Base-by-base conservation (phyloP, 2,888 invertebrate species). In the Hydraecia micacea region DNA sequence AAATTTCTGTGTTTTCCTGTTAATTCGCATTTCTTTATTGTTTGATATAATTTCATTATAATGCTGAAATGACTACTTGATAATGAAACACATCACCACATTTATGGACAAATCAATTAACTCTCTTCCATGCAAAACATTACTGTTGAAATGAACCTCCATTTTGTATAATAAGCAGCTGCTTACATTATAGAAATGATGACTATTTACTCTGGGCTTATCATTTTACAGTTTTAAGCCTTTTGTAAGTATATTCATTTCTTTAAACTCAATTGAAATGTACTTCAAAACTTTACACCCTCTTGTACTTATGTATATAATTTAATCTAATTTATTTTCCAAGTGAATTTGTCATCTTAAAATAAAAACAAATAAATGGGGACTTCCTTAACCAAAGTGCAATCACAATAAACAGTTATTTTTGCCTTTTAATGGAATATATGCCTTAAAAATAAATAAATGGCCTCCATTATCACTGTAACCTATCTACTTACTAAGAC, bases 111-210 rank as follows among this genome's bases (percentile, higher is more conserved):
- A 21, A 49, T 58, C 4, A 4, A 36, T 4, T 32, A 52, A 32
- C 28, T 58, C 11, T 55, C 28, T 39, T 52, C 18, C 25, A 46
- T 62, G 15, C 28, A 58, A 68, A 52, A 52, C 18, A 63, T 65
- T 63, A 36, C 1, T 68, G 11, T 42, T 65, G 9, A 69, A 36
- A 66, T 21, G 5, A 68, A 55, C 69, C 63, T 73, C 69, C 83
- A 82, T 81, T 82, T 81, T 81, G 77, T 65, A 21, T 55, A 66
- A 0, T 58, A 25, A 58, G 42, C 82, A 77, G 68, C 77, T 81
- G 72, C 77, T 72, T 69, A 58, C 58, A 55, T 75, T 55, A 15
- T 2, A 39, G 7, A 18, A 63, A 49, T 65, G 1, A 52, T 25
- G n/a, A 25, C n/a, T 79, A 15, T 79, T 73, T 79, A 62, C 36